A percentile compares a stretch with the other conserved stretches of the same genome.
These are phyloP conservation scores for Psilopsiagon aurifrons DNA, from an alignment of 2,113 vertebrate species.

Conservation along the genomic window DNA sequence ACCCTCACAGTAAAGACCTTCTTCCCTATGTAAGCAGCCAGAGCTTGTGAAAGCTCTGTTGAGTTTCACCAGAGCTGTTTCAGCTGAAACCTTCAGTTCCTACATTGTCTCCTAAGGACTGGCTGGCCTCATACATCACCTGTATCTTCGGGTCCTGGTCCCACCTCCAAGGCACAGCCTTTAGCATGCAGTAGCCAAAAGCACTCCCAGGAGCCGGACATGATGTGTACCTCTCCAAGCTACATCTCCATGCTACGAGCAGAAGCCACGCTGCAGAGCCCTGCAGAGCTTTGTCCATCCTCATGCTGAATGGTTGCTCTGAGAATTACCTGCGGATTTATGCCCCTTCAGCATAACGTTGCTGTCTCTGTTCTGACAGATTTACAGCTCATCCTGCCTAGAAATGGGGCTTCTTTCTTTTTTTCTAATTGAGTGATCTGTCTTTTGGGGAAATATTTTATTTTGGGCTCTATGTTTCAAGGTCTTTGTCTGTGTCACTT, in stretches of 20 bases:
- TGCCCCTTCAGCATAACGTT: not conserved
- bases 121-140: not conserved
- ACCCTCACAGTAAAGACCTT: not conserved
- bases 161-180: not conserved
- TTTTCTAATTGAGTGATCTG: constrained; percentile 43
- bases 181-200: not conserved
- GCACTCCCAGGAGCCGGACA: not conserved
- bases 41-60: not conserved
- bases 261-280: not conserved
- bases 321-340: constrained; percentile 51
- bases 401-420: constrained; percentile 1
- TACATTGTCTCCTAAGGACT: not conserved
- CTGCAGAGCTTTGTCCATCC: constrained; percentile 5
- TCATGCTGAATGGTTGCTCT: fast-evolving
- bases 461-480: constrained; percentile 26
- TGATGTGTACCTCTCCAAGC: not conserved
- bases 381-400: constrained; percentile 38
- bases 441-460: constrained; percentile 53
- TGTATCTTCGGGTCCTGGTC: not conserved
- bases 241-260: not conserved
- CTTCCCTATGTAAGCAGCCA: not conserved
- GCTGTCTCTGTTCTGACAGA: constrained; percentile 27
- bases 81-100: not conserved
- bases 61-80: not conserved
- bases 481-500: constrained; percentile 39